phyloP scores from a whole-genome alignment of 2,888 invertebrate species.

The Drosophila melanocephala region DNA sequence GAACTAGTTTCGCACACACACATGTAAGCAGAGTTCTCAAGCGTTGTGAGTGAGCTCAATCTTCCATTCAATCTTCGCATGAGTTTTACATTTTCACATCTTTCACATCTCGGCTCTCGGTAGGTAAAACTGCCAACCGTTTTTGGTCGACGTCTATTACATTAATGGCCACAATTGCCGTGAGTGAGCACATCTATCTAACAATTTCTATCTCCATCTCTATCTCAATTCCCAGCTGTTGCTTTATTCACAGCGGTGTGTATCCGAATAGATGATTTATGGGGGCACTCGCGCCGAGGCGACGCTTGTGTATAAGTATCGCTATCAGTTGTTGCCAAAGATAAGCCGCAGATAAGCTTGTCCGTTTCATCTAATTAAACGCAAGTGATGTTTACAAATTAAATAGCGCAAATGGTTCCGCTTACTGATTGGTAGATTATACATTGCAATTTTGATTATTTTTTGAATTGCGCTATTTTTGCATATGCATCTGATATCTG shows the following conservation, averaged over 20 bases:
- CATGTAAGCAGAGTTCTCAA: conserved; percentile 16
- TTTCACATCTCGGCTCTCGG: conserved; percentile 33
- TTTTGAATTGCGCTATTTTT: neutral
- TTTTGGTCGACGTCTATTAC: conserved; percentile 60
- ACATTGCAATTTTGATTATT: neutral
- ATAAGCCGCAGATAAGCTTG: conserved; percentile 40
- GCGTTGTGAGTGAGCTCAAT: conserved; percentile 41
- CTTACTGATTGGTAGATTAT: conserved; percentile 16
- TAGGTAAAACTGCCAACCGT: conserved; percentile 12
- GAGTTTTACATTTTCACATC: conserved; percentile 76
- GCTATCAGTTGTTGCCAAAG: conserved; percentile 43
- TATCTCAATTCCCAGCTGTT: conserved; percentile 25
- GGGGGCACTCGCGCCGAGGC: conserved; percentile 24
- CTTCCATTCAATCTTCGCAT: conserved; percentile 65
- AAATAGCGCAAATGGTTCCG: conserved; percentile 19
- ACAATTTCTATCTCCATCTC: conserved; percentile 29
- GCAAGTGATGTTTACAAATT: conserved; percentile 30
- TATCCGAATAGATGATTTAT: conserved; percentile 43
- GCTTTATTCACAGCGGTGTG: conserved; percentile 7
- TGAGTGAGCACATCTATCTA: conserved; percentile 47
- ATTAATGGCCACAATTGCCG: conserved; percentile 59
- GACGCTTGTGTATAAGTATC: conserved; percentile 30
- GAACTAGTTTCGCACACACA: conserved; percentile 75
- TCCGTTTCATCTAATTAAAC: conserved; percentile 35
- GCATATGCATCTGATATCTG: neutral